A percentile compares a stretch with the other conserved stretches of the same genome.
Evolutionary conservation across 2,888 invertebrate genomes (phyloP).

Genomic region (Sarcophaga variegata): DNA sequence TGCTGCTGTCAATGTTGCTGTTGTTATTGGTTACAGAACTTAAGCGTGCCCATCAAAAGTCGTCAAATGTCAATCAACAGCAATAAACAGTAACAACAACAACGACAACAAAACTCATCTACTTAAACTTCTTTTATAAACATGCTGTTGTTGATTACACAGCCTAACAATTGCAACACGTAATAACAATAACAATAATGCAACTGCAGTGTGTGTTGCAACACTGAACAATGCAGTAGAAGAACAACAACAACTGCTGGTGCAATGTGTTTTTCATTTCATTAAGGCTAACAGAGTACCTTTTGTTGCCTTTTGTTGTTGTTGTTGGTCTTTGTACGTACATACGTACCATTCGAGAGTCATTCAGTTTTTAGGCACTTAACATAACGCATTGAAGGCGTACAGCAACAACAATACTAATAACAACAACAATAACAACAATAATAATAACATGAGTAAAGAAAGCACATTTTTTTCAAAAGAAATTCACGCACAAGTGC

Average conservation of each 20-base stretch:
- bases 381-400: slow-evolving; percentile 41
- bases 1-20: slow-evolving; percentile 5
- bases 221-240: background rate
- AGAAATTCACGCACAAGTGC: slow-evolving; percentile 52
- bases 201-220: slow-evolving; percentile 9
- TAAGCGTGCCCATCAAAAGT: slow-evolving; percentile 75
- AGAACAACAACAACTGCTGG: slow-evolving; percentile 25
- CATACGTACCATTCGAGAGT: background rate
- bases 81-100: slow-evolving; percentile 57
- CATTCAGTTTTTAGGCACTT: slow-evolving; percentile 40
- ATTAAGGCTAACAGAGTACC: slow-evolving; percentile 37
- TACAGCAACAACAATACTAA: slow-evolving; percentile 27
- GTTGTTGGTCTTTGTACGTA: background rate
- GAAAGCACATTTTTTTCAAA: slow-evolving; percentile 27
- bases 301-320: background rate
- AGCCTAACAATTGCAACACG: slow-evolving; percentile 13
- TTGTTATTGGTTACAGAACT: slow-evolving; percentile 61
- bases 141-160: slow-evolving; percentile 58
- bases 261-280: slow-evolving; percentile 58
- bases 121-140: slow-evolving; percentile 3
- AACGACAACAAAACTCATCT: background rate
- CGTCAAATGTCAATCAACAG: slow-evolving; percentile 77
- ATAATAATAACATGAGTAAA: slow-evolving; percentile 1
- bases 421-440: background rate
- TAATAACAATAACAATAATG: slow-evolving; percentile 14